Conservation (phyloP, 2,888 invertebrate species). For the Sepiola atlantica region DNA sequence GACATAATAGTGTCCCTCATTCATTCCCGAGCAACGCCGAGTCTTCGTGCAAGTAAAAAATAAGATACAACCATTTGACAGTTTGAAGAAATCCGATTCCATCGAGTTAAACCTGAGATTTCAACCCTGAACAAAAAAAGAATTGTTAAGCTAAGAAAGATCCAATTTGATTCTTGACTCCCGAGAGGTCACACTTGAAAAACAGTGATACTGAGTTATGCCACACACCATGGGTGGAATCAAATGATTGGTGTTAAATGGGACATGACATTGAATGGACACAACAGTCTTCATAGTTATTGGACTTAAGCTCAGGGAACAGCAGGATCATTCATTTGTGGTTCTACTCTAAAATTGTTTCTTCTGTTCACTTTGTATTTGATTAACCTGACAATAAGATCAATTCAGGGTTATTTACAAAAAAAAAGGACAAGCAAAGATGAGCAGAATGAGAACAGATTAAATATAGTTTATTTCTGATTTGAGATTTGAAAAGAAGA, state of each 20-base stretch:
- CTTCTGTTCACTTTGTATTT: background rate
- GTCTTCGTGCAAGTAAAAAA: background rate
- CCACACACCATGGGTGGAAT: background rate
- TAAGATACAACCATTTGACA: background rate
- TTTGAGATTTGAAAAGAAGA: background rate
- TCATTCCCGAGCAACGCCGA: too few relatives aligned
- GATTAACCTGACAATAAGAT: background rate
- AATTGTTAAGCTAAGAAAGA: background rate
- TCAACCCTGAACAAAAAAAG: background rate
- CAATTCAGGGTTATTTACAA: background rate
- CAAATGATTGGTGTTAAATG: background rate
- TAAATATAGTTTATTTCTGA: background rate
- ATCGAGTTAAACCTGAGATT: background rate
- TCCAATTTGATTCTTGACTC: background rate
- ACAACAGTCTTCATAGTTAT: background rate
- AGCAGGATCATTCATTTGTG: background rate
- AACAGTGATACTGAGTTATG: background rate
- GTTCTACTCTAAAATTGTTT: background rate
- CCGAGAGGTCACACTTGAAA: background rate
- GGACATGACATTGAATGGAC: background rate
- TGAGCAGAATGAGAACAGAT: background rate
- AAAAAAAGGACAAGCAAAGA: background rate
- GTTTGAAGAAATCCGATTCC: background rate
- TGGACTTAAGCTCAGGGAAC: background rate
- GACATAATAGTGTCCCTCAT: too few relatives aligned